Evolutionary conservation across 2,797 vertebrate genomes (phyloP), one percentile per base, ranked within the genome.

Genomic region (Hypotaenidia okinawae): DNA sequence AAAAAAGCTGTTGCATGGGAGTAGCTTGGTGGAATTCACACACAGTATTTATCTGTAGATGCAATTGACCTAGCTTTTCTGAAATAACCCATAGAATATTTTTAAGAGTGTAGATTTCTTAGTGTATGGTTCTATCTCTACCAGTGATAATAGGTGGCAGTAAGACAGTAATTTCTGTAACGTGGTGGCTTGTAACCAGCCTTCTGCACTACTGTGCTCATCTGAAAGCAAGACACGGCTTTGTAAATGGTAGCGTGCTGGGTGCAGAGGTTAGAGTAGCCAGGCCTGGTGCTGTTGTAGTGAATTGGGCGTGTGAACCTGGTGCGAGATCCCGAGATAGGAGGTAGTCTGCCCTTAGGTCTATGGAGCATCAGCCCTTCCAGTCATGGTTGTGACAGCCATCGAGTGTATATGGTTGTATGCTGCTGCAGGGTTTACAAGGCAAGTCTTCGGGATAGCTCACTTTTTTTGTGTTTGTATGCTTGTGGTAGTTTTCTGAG

Each of bases 261-360:
- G 18, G 2, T 4, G 2, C 16, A 24, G 59, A n/a, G 32, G 14
- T 79, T 63, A 16, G 33, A 57, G 12, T 52, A 62, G 23, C 6
- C 3, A 32, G n/a, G 3, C 62, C 35, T 74, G n/a, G 8, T 73
- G 63, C 49, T 70, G 16, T 13, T 43, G 12, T 62, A 37, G 75
- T 39, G 37, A 66, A 19, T 3, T 25, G 27, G 2, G 7, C 27
- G 41, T 32, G 78, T 23, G 19, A 84, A n/a, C 35, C 35, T 13
- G 27, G 9, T 3, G 3, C 1, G 3, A 24, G 9, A 12, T 43
- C 21, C 75, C 47, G 62, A 43, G 7, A 4, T 45, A 13, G 0
- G 5, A 27, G 10, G 14, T 45, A 59, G 58, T 10, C 13, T 55
- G 13, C 22, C 4, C 45, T 84, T 64, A 52, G 11, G 4, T 52